A percentile compares a stretch with the other conserved stretches of the same genome.
These are phyloP conservation scores for Zele albiditarsus DNA, from an alignment of 2,888 invertebrate species.

Conservation along the genomic window DNA sequence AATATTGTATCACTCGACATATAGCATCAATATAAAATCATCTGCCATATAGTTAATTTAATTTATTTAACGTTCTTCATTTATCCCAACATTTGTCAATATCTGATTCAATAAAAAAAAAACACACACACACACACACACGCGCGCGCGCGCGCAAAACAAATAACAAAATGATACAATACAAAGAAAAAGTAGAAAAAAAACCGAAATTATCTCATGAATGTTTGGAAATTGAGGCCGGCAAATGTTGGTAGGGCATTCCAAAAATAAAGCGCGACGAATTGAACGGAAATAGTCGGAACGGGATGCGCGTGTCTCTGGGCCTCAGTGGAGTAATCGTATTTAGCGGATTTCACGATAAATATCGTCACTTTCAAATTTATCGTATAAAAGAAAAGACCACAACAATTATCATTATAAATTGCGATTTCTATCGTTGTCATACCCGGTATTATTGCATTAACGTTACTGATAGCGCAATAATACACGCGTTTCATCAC, in stretches of 20 bases:
- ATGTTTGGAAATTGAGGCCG: conserved; percentile 14
- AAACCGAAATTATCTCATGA: background rate
- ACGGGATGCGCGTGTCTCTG: conserved; percentile 25
- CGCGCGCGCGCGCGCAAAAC: no score
- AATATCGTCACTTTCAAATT: conserved; percentile 1
- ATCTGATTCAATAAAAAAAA: no score
- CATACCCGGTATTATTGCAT: background rate
- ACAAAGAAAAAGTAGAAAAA: background rate
- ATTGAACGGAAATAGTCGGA: conserved; percentile 43
- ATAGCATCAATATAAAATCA: background rate
- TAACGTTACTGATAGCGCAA: background rate
- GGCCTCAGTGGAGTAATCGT: conserved; percentile 13
- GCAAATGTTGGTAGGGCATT: conserved; percentile 17
- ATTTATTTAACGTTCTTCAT: no score
- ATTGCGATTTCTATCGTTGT: no score
- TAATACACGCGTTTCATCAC: background rate
- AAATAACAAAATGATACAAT: background rate
- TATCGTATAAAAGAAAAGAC: background rate
- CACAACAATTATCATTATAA: background rate
- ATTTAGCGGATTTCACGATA: conserved; percentile 11
- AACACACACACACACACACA: no score
- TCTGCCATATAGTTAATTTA: no score
- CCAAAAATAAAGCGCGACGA: conserved; percentile 43
- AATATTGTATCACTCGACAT: background rate
- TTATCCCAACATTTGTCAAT: no score